Evolutionary conservation across 2,888 invertebrate species (phyloP).

Genomic region (Sarcophaga caerulescens): DNA sequence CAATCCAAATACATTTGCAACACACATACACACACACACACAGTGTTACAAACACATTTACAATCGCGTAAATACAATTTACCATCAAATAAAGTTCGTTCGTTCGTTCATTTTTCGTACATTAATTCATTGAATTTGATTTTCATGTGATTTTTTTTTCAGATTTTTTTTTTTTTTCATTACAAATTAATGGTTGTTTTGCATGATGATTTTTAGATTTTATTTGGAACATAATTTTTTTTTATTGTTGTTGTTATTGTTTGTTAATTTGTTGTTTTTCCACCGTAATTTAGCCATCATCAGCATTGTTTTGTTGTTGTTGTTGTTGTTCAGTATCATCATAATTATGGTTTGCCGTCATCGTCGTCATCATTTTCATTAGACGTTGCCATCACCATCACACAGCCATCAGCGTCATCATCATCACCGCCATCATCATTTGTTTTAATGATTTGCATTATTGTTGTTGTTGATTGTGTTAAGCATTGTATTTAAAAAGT

Average conservation of each 20-base stretch:
- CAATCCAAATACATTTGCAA: slow-evolving; percentile 6
- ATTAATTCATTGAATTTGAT: slow-evolving; percentile 24
- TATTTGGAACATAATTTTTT: slow-evolving; percentile 30
- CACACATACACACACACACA: neutral
- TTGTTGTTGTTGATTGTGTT: slow-evolving; percentile 54
- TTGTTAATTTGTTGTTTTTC: slow-evolving; percentile 9
- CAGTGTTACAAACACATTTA: neutral
- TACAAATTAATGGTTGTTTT: slow-evolving; percentile 65
- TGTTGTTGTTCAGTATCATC: slow-evolving; percentile 38
- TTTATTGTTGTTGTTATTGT: slow-evolving; percentile 19
- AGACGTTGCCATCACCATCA: neutral
- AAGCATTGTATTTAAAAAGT: slow-evolving; percentile 64
- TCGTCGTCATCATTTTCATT: slow-evolving; percentile 1
- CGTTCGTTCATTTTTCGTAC: slow-evolving; percentile 3
- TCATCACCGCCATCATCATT: slow-evolving; percentile 41
- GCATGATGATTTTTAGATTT: slow-evolving; percentile 57
- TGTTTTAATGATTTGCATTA: slow-evolving; percentile 54
- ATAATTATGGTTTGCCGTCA: slow-evolving; percentile 49
- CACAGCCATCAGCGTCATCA: slow-evolving; percentile 34
- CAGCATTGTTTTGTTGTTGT: neutral
- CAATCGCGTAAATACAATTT: slow-evolving; percentile 6
- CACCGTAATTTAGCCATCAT: slow-evolving; percentile 38
- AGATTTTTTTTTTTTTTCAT: neutral
- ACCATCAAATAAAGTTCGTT: slow-evolving; percentile 29
- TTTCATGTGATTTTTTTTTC: slow-evolving; percentile 24